phyloP scores from a whole-genome alignment of 1,140 invertebrate genomes.

The Lineus longissimus region DNA sequence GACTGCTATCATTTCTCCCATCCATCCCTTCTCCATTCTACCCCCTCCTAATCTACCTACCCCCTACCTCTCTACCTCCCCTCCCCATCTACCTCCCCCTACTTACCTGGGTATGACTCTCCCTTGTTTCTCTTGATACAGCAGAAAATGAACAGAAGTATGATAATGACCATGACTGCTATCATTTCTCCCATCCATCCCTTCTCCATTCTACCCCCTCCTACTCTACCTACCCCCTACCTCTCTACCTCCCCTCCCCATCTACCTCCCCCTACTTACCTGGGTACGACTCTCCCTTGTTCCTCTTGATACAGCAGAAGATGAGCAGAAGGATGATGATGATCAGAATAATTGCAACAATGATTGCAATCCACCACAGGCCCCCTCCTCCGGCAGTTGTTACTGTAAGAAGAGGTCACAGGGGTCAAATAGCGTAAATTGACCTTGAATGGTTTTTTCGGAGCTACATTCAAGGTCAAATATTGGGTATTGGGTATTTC shows the following conservation, averaged over 20 bases:
- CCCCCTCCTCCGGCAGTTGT: background rate
- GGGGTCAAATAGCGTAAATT: no score
- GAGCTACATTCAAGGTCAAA: no score
- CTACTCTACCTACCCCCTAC: no score
- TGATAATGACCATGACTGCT: background rate
- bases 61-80: no score
- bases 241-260: no score
- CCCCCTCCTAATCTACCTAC: no score
- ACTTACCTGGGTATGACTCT: background rate
- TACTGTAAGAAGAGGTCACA: no score
- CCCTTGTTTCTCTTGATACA: background rate
- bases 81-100: no score
- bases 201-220: no score
- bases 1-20: background rate
- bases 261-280: background rate
- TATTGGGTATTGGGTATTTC: no score
- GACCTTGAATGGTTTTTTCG: no score
- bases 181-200: background rate
- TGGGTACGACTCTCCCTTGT: background rate
- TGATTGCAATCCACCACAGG: conserved; percentile 3
- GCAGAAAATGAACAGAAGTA: background rate
- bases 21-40: no score
- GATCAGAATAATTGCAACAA: background rate
- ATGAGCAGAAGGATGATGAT: background rate
- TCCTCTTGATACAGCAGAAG: background rate